Base-by-base conservation (phyloP, 2,888 invertebrate species). In the Perizoma affinitatum region DNA sequence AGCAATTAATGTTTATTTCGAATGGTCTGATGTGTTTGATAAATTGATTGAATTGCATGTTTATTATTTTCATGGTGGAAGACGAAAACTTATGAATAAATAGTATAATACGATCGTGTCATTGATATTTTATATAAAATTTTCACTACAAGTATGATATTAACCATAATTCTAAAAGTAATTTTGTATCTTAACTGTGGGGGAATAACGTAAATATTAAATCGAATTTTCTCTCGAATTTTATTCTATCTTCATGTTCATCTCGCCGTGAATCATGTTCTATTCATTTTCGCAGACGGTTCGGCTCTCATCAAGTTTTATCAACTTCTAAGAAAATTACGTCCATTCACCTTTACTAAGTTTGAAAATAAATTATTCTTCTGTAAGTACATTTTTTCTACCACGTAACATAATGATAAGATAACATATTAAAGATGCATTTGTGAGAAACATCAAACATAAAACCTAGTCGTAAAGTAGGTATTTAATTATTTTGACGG, bases 1-100 rank as follows among this genome's bases (percentile, higher is more conserved):
- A 55, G 60, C 47, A 55, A 54, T 54, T 36, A 54, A 60, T 60
- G 11, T 46, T n/a, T 62, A 51, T 54, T 54, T 54, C 46, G n/a
- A 57, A 54, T 47, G 43, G 33, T 34, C 54, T 36, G 42, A 33
- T 22, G 11, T 6, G 50, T 38, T 54, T 54, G 11, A 52, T 57
- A 42, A 49, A 61, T 62, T 54, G 50, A 46, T 54, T 54, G 43
- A 40, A 35, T 50, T 53, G 57, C 49, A 46, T 40, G 50, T 61
- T 54, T 34, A 47, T 6, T n/a, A 47, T 54, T 54, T 50, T 42
- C 22, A 22, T 22, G 22, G 22, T 22, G 22, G 3, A 2, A 22
- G 3, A 22, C 22, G 22, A 22, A 22, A 22, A 22, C 22, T 22
- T 22, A 22, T 22, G 1, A 2, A 22, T 22, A 22, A 22, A 22